Percentiles rank a stretch among this genome's conserved stretches.
Conservation (phyloP, 1,140 invertebrate species). For the Scylla paramamosain region DNA sequence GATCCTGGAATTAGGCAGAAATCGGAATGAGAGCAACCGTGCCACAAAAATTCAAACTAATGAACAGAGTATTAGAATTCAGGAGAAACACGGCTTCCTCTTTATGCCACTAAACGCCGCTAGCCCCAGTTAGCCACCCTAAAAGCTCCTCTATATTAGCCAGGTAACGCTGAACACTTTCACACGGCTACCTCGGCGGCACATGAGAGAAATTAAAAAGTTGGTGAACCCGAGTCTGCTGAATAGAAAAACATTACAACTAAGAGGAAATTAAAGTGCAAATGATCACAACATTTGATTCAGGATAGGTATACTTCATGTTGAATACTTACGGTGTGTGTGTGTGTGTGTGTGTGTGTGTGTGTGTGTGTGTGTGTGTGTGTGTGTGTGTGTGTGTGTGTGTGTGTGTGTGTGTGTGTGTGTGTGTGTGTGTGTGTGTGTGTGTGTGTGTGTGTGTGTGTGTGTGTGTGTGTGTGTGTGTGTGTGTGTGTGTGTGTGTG, state of each 20-base stretch:
- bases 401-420: too few relatives aligned
- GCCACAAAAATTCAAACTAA: background rate
- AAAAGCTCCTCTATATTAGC: background rate
- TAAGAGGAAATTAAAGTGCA: too few relatives aligned
- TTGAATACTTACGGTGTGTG: background rate
- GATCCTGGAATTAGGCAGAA: slow-evolving; percentile 5
- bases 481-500: too few relatives aligned
- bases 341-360: too few relatives aligned
- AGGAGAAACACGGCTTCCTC: background rate
- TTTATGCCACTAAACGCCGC: background rate
- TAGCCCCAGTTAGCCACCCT: background rate
- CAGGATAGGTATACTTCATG: background rate
- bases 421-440: too few relatives aligned
- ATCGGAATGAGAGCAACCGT: background rate
- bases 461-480: too few relatives aligned
- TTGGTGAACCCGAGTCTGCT: background rate
- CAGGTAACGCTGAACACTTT: background rate
- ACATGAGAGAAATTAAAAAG: background rate
- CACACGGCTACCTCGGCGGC: background rate
- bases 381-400: too few relatives aligned
- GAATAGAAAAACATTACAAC: too few relatives aligned
- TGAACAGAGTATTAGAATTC: background rate
- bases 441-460: too few relatives aligned
- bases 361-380: too few relatives aligned
- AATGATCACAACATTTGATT: background rate